Conservation (phyloP, 2,888 invertebrate species). For the Aplocera efformata region DNA sequence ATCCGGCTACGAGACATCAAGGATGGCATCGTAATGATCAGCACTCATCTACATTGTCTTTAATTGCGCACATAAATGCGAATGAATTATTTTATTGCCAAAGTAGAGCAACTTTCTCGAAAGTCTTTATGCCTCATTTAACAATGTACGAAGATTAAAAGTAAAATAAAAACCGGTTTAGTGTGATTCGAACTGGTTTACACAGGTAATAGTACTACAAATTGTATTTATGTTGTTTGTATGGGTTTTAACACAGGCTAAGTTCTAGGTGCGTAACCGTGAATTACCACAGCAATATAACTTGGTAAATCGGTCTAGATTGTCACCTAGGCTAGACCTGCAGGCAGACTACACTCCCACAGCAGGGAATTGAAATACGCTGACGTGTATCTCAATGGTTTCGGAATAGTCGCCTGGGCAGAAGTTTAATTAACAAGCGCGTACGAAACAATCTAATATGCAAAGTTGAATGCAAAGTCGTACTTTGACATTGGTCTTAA, state of each 20-base stretch:
- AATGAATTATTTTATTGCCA: constrained; percentile 10
- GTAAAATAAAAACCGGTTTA: too few species aligned
- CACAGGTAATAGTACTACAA: too few species aligned
- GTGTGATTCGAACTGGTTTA: too few species aligned
- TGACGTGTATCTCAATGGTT: constrained; percentile 12
- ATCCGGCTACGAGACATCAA: constrained; percentile 5
- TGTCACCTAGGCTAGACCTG: too few species aligned
- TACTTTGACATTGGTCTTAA: constrained; percentile 38
- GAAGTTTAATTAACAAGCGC: constrained; percentile 56
- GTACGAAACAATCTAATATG: constrained; percentile 69
- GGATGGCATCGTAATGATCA: constrained; percentile 13
- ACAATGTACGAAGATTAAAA: too few species aligned
- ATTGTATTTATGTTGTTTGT: too few species aligned
- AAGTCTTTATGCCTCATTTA: background rate
- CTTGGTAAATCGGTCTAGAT: too few species aligned
- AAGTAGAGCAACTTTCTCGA: constrained; percentile 4
- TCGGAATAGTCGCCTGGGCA: constrained; percentile 38
- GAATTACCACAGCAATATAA: too few species aligned
- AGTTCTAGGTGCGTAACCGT: too few species aligned
- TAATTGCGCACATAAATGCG: constrained; percentile 14
- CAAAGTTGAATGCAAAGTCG: constrained; percentile 63
- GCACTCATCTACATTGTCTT: constrained; percentile 20
- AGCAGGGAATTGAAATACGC: too few species aligned
- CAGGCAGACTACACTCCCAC: too few species aligned
- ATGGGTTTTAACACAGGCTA: too few species aligned